Conservation (phyloP, 2,888 invertebrate species). For the Tenodera sinensis region DNA sequence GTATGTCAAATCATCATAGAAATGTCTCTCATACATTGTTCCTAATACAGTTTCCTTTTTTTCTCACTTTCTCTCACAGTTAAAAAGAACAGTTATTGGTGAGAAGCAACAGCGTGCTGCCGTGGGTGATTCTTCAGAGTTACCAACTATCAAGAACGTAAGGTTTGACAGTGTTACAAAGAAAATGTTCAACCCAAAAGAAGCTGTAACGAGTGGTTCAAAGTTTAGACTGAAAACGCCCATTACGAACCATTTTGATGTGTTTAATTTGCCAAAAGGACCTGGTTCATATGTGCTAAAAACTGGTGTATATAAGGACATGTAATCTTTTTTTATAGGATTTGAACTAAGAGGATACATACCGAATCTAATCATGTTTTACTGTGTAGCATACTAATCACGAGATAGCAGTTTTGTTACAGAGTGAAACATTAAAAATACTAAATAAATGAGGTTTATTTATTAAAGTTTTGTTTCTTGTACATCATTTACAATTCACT, state of each 20-base stretch:
- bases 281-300: not conserved
- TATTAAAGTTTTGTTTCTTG: no score
- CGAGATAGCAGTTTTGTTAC: no score
- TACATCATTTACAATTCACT: no score
- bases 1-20: no score
- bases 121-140: not conserved
- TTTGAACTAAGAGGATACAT: not conserved
- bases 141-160: not conserved
- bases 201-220: not conserved
- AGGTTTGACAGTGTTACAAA: conserved; percentile 16
- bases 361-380: not conserved
- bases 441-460: no score
- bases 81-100: not conserved
- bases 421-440: not conserved
- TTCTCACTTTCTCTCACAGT: not conserved
- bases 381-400: not conserved
- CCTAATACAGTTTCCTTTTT: not conserved
- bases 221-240: not conserved
- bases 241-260: not conserved
- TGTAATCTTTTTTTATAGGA: not conserved
- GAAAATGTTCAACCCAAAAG: conserved; percentile 1
- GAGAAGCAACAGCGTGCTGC: not conserved
- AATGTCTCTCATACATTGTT: not conserved
- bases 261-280: not conserved
- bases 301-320: not conserved